These are phyloP conservation scores for Rhaphigaster nebulosa DNA, from an alignment of 2,888 invertebrate genomes.

Conservation along the genomic window DNA sequence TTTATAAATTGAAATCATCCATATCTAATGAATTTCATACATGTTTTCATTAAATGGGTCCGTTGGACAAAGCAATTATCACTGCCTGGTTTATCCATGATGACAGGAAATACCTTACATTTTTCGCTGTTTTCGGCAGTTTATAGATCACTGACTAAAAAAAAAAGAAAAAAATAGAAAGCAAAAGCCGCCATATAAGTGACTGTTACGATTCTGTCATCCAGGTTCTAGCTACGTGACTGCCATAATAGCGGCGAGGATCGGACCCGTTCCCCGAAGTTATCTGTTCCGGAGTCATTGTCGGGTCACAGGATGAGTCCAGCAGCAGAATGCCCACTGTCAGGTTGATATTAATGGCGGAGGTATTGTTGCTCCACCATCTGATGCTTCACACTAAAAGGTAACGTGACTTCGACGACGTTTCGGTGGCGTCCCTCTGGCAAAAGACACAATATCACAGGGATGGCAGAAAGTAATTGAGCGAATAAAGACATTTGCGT, in stretches of 20 bases:
- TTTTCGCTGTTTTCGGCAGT: not conserved
- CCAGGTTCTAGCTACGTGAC: not conserved
- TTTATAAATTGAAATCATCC: too few species aligned
- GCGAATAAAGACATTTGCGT: not conserved
- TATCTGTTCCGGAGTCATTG: constrained; percentile 25
- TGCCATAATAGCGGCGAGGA: not conserved
- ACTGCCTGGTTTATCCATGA: too few species aligned
- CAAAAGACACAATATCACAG: not conserved
- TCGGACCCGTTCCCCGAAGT: not conserved
- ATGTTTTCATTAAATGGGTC: too few species aligned
- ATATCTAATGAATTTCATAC: too few species aligned
- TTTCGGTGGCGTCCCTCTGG: not conserved
- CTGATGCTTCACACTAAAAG: constrained; percentile 5
- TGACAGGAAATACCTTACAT: not conserved
- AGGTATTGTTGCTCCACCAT: not conserved
- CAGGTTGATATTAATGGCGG: constrained; percentile 1
- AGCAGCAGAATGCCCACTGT: not conserved
- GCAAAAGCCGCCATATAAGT: not conserved
- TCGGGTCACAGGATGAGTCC: constrained; percentile 34
- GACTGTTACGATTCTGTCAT: constrained; percentile 27
- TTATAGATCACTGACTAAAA: not conserved
- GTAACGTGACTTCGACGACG: not conserved
- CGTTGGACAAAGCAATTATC: too few species aligned
- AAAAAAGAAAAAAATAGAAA: not conserved
- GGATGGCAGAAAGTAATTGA: not conserved